A percentile compares a stretch with the other conserved stretches of the same genome.
Evolutionary conservation across 1,140 invertebrate species (phyloP).

Genomic region (Leptopilina clavipes): DNA sequence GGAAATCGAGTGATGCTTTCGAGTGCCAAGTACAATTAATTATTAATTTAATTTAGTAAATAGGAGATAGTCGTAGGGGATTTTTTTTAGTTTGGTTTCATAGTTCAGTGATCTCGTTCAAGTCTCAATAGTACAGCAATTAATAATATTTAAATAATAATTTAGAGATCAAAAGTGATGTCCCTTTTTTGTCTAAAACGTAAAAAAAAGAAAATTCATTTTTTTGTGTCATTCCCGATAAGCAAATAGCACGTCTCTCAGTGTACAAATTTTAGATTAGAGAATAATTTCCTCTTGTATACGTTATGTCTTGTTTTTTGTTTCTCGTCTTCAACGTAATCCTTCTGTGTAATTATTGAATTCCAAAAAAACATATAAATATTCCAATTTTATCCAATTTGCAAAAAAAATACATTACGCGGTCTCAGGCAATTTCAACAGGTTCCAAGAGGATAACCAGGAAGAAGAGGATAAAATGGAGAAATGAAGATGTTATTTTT

Average conservation of each 20-base stretch:
- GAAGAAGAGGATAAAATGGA: background rate
- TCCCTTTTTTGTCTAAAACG: background rate
- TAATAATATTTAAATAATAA: background rate
- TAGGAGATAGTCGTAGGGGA: slow-evolving; percentile 6
- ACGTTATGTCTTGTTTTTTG: slow-evolving; percentile 9
- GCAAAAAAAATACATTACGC: background rate
- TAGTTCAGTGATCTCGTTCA: slow-evolving; percentile 17
- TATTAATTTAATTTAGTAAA: background rate
- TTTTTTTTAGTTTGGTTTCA: slow-evolving; percentile 8
- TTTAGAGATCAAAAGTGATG: background rate
- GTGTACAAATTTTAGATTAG: slow-evolving; percentile 27
- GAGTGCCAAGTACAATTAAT: slow-evolving; percentile 25
- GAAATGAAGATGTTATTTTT: slow-evolving; percentile 3
- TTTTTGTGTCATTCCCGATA: background rate
- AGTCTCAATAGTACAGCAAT: background rate
- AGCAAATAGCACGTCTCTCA: background rate
- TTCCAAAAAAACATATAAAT: background rate
- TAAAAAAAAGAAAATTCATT: no score
- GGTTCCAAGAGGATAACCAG: background rate
- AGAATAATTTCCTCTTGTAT: slow-evolving; percentile 16
- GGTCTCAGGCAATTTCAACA: slow-evolving; percentile 6
- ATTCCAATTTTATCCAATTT: background rate
- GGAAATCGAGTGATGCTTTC: background rate
- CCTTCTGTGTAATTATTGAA: background rate
- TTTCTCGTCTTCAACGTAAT: background rate